These are phyloP conservation scores for Oscarella lobularis DNA, from an alignment of 37 sponge, comb jelly and placozoan genomes.

Conservation along the genomic window DNA sequence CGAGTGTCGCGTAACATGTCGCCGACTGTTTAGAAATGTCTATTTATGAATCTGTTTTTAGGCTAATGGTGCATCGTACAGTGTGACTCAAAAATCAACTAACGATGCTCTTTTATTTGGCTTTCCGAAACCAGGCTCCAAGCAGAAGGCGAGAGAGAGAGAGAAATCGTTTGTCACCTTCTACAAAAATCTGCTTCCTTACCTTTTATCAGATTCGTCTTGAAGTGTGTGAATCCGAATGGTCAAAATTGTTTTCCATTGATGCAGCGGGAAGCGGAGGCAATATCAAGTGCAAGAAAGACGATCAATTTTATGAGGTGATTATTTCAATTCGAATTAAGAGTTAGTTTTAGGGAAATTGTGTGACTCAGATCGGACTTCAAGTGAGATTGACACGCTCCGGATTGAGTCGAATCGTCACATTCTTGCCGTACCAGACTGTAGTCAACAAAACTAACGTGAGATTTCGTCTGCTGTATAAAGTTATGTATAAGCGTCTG, in stretches of 20 bases:
- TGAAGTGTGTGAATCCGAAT: slow-evolving; percentile 16
- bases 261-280: slow-evolving; percentile 55
- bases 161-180: no score
- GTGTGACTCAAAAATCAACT: no score
- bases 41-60: background rate
- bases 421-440: slow-evolving; percentile 70
- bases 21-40: background rate
- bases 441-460: slow-evolving; percentile 64
- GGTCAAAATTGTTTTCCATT: slow-evolving; percentile 46
- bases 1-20: no score
- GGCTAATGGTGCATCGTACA: background rate
- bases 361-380: slow-evolving; percentile 52
- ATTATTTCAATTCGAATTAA: background rate
- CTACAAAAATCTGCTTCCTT: no score
- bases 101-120: background rate
- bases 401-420: slow-evolving; percentile 57
- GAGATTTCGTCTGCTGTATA: background rate
- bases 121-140: no score
- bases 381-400: slow-evolving; percentile 44
- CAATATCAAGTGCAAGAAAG: slow-evolving; percentile 16
- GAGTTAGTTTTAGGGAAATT: background rate
- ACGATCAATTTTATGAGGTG: slow-evolving; percentile 23
- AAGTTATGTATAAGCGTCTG: no score
- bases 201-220: background rate
- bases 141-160: no score